Conservation (phyloP, 2,113 vertebrate genomes). For the Coturnix japonica region DNA sequence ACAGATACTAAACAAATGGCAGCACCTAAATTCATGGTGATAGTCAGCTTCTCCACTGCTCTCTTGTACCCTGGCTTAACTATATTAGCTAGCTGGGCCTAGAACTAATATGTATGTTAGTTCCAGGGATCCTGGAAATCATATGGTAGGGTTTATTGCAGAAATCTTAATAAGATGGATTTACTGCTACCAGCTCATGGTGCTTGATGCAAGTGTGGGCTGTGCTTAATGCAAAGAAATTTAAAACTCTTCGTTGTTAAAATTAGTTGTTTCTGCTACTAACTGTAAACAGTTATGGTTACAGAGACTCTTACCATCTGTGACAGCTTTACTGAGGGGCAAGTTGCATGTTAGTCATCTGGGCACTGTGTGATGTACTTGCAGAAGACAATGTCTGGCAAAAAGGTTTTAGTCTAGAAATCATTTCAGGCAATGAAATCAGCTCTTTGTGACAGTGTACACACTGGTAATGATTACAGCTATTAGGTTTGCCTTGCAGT, state of each 20-base stretch:
- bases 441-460: not conserved
- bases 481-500: not conserved
- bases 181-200: not conserved
- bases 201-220: not conserved
- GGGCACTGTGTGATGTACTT: not conserved
- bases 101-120: not conserved
- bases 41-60: not conserved
- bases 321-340: not conserved
- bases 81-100: not conserved
- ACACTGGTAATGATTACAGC: not conserved
- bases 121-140: not conserved
- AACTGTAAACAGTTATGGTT: not conserved
- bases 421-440: not conserved
- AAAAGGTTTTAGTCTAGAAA: conserved; percentile 16
- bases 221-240: not conserved
- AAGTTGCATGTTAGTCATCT: not conserved
- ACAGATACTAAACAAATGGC: not conserved
- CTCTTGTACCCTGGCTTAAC: not conserved
- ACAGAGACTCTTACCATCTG: not conserved
- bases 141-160: not conserved
- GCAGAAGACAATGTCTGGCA: not conserved
- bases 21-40: not conserved
- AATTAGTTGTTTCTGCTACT: not conserved
- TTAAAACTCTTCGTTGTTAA: not conserved
- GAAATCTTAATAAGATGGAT: not conserved